Evolutionary conservation across 2,888 invertebrate species (phyloP).

Genomic region (Tenthredo livida): DNA sequence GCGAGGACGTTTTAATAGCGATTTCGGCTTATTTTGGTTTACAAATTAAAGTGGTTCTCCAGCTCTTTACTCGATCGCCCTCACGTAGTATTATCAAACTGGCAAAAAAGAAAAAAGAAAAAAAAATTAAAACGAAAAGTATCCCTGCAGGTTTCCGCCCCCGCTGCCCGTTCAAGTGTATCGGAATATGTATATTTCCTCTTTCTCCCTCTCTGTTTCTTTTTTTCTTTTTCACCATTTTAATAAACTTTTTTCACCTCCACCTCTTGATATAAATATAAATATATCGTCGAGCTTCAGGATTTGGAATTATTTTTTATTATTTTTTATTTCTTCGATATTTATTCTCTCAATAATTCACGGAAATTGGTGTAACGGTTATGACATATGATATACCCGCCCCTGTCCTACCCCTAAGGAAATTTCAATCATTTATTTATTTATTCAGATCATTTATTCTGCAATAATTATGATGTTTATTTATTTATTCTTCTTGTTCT

Average conservation of each 20-base stretch:
- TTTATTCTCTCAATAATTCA: not conserved
- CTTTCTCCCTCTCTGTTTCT: not conserved
- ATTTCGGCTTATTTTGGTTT: conserved; percentile 68
- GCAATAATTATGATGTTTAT: not conserved
- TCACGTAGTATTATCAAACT: not conserved
- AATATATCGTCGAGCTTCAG: not conserved
- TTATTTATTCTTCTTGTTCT: not conserved
- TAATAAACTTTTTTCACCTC: not conserved
- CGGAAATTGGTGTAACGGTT: not conserved
- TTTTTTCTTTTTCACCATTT: too few relatives aligned
- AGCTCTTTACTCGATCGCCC: conserved; percentile 26
- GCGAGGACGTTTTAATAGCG: conserved; percentile 66
- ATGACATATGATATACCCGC: not conserved
- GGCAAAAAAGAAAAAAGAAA: not conserved
- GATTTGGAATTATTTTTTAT: conserved; percentile 1
- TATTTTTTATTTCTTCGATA: not conserved
- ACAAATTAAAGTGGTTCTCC: conserved; percentile 65
- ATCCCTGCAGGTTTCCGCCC: not conserved
- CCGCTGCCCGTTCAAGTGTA: not conserved
- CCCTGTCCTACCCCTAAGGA: not conserved
- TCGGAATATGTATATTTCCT: conserved; percentile 12
- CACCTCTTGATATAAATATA: not conserved
- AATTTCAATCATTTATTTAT: not conserved
- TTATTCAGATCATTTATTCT: too few relatives aligned
- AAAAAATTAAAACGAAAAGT: not conserved